Percentiles rank a stretch among this genome's conserved stretches.
Evolutionary conservation across 92 coral and sea anemone species (phyloP).

Genomic region (Palythoa grandiflora): DNA sequence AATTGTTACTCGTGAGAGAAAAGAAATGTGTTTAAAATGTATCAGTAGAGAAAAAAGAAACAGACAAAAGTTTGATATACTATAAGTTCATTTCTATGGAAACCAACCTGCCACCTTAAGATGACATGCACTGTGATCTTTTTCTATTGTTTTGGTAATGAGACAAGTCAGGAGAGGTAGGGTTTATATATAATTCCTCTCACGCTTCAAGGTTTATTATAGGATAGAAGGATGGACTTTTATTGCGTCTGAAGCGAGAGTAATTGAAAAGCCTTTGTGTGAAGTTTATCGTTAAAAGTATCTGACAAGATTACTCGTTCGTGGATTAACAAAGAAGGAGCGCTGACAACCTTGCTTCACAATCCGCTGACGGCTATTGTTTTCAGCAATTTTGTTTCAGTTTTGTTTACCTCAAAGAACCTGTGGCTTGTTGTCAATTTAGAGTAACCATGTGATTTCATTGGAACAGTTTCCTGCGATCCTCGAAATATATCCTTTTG

Average conservation of each 20-base stretch:
- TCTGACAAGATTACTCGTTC: not conserved
- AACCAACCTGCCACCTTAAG: slow-evolving; percentile 3
- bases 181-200: not conserved
- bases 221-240: not conserved
- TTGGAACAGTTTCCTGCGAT: not conserved
- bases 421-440: not conserved
- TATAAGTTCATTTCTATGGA: not conserved
- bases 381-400: not conserved
- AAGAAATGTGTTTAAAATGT: not conserved
- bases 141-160: not conserved
- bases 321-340: not conserved
- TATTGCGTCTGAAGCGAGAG: not conserved
- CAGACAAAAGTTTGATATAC: not conserved
- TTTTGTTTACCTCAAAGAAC: not conserved
- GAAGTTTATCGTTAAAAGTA: not conserved
- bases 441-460: not conserved
- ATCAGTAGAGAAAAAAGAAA: not conserved
- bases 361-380: not conserved
- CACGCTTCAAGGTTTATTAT: not conserved
- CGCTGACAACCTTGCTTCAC: not conserved
- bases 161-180: not conserved
- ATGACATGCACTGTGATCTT: not conserved
- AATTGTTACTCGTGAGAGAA: not conserved
- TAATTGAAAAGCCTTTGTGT: not conserved
- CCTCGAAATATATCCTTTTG: not conserved